phyloP scores from a whole-genome alignment of 2,797 vertebrate species.

The Orestias chungarensis region DNA sequence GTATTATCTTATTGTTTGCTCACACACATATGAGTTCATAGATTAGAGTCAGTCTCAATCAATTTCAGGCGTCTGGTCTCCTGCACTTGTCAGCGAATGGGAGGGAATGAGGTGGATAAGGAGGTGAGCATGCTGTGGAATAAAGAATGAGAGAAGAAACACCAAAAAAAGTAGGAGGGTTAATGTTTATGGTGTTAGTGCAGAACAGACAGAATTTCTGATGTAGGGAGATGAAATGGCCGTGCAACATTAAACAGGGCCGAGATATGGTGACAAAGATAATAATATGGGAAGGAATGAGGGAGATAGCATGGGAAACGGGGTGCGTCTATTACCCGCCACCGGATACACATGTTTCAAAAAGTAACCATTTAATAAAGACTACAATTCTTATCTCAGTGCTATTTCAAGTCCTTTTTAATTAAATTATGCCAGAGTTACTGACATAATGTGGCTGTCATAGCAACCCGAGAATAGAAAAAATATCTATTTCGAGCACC shows the following conservation, averaged over 20 bases:
- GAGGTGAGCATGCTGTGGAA: not conserved
- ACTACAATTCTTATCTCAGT: not conserved
- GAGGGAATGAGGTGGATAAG: slow-evolving; percentile 6
- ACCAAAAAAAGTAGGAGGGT: slow-evolving; percentile 2
- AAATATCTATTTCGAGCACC: too few relatives aligned
- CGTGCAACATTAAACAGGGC: not conserved
- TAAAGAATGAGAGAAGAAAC: slow-evolving; percentile 2
- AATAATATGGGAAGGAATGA: not conserved
- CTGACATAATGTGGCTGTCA: not conserved
- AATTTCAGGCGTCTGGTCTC: slow-evolving; percentile 20
- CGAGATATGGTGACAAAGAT: not conserved
- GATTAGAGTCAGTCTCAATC: slow-evolving; percentile 49
- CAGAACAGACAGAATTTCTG: slow-evolving; percentile 15
- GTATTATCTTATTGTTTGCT: slow-evolving; percentile 8
- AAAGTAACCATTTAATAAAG: not conserved
- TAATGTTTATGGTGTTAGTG: slow-evolving; percentile 49
- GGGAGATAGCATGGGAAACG: too few relatives aligned
- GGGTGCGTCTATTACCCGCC: not conserved
- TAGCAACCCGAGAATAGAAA: too few relatives aligned
- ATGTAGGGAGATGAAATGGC: not conserved
- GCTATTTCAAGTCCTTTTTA: not conserved
- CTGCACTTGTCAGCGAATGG: slow-evolving; percentile 11
- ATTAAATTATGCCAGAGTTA: not conserved
- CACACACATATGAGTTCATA: slow-evolving; percentile 4
- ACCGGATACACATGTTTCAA: not conserved